A percentile compares a stretch with the other conserved stretches of the same genome.
phyloP scores from a whole-genome alignment of 1,140 invertebrate genomes.

The Phymastichus coffea region DNA sequence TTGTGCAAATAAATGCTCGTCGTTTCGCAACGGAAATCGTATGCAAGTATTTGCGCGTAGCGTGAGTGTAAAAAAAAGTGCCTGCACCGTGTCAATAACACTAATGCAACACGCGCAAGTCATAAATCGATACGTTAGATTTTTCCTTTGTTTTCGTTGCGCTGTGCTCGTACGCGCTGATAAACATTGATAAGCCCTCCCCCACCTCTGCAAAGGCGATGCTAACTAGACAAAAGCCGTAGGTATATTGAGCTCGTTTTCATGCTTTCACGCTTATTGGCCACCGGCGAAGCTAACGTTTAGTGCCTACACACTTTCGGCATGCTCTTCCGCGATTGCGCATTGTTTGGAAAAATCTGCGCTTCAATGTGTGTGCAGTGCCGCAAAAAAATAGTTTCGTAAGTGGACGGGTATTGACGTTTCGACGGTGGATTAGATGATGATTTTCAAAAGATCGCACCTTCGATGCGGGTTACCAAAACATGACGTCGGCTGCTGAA shows the following conservation, averaged over 20 bases:
- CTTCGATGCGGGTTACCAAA: too few species aligned
- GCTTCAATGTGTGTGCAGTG: background rate
- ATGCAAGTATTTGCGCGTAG: too few species aligned
- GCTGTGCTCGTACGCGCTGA: background rate
- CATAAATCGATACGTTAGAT: constrained; percentile 7
- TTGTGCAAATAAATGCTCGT: too few species aligned
- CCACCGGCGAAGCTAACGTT: constrained; percentile 13
- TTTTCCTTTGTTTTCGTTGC: too few species aligned
- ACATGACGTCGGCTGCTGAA: too few species aligned
- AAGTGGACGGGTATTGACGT: too few species aligned
- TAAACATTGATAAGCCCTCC: constrained; percentile 8
- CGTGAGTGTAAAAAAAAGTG: too few species aligned
- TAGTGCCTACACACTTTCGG: background rate
- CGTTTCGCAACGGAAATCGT: too few species aligned
- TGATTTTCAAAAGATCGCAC: too few species aligned
- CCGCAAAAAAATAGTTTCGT: too few species aligned
- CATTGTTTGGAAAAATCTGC: background rate
- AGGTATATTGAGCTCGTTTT: constrained; percentile 24
- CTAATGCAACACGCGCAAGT: background rate
- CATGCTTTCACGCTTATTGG: constrained; percentile 33
- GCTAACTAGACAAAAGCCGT: constrained; percentile 18
- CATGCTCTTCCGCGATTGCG: constrained; percentile 19
- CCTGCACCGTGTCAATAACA: too few species aligned
- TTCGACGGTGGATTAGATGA: too few species aligned
- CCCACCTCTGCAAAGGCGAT: background rate